A percentile compares a stretch with the other conserved stretches of the same genome.
These are phyloP conservation scores for Petrocephalus microphthalmus DNA, from an alignment of 2,113 vertebrate species.

Conservation along the genomic window DNA sequence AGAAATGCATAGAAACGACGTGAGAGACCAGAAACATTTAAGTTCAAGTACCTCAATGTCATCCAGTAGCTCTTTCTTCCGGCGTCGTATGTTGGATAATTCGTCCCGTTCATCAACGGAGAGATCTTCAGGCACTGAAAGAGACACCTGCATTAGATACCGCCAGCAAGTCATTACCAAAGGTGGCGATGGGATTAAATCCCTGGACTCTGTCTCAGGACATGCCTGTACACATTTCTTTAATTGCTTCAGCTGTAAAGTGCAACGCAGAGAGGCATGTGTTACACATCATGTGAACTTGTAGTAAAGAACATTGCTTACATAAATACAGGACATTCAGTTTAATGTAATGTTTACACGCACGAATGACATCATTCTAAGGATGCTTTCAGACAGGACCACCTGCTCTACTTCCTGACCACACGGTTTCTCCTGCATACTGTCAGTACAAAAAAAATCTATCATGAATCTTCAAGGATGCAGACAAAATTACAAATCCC, in stretches of 20 bases:
- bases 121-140: slow-evolving; percentile 87
- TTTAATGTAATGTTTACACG: background rate
- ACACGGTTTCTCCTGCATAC: background rate
- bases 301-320: background rate
- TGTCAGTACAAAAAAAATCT: background rate
- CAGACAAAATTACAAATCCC: background rate
- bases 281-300: background rate
- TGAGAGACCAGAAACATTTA: background rate
- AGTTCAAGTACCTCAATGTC: slow-evolving; percentile 82
- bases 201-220: background rate
- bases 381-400: slow-evolving; percentile 2
- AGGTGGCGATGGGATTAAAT: background rate
- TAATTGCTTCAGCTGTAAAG: background rate
- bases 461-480: background rate
- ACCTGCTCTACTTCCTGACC: background rate
- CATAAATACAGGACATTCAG: background rate
- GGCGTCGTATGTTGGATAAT: slow-evolving; percentile 85
- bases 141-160: background rate
- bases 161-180: background rate
- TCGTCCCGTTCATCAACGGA: slow-evolving; percentile 90
- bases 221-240: background rate
- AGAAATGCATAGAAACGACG: background rate
- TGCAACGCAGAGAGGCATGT: background rate
- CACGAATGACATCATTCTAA: background rate
- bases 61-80: slow-evolving; percentile 91